A percentile compares a stretch with the other conserved stretches of the same genome.
Evolutionary conservation across 2,113 vertebrate genomes (phyloP).

Genomic region (Corynorhinus townsendii): DNA sequence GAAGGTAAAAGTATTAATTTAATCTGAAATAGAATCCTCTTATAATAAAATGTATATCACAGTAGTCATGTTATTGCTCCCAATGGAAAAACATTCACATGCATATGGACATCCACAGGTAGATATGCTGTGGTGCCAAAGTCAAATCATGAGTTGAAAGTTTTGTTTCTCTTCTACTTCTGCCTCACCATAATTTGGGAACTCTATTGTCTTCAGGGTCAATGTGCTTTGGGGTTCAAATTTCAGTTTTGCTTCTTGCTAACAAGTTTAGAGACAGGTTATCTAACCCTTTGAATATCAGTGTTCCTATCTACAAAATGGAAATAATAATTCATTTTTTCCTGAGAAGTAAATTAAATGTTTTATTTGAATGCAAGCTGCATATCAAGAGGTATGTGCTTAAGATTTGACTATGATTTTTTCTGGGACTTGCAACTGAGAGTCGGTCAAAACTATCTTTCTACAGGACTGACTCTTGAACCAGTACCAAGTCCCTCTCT

Average conservation of each 20-base stretch:
- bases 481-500: conserved; percentile 75
- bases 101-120: neutral
- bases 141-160: neutral
- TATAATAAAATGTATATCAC: neutral
- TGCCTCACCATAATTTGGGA: neutral
- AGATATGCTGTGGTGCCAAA: neutral
- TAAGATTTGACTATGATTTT: conserved; percentile 71
- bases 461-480: conserved; percentile 79
- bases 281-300: neutral
- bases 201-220: neutral
- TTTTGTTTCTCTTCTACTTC: neutral
- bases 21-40: neutral
- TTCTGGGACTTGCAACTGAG: conserved; percentile 73
- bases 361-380: neutral
- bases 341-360: neutral
- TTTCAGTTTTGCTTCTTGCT: conserved; percentile 29
- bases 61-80: neutral
- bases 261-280: neutral
- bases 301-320: neutral
- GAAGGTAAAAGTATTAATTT: neutral
- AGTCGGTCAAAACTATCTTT: conserved; percentile 76
- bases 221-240: neutral
- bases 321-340: neutral
- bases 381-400: neutral
- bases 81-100: neutral